phyloP scores from a whole-genome alignment of 1,140 invertebrate genomes.

The Drosophila ficusphila region DNA sequence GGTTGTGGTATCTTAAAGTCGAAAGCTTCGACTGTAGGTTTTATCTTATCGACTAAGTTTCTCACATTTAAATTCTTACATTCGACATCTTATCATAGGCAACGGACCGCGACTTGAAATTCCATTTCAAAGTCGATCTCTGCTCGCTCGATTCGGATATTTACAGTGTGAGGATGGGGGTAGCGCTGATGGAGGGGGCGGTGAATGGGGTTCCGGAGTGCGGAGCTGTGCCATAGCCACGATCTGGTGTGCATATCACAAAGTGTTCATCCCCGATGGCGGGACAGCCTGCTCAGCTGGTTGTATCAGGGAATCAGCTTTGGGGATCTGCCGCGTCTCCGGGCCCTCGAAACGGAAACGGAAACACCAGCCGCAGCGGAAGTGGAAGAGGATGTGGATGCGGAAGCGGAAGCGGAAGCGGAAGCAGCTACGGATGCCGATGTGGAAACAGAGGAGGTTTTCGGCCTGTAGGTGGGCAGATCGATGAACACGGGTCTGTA shows the following conservation, averaged over 20 bases:
- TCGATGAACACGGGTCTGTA: conserved; percentile 77
- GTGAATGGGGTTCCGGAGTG: not conserved
- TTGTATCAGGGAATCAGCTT: conserved; percentile 8
- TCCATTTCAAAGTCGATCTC: conserved; percentile 33
- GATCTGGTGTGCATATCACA: conserved; percentile 62
- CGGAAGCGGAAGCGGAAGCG: not conserved
- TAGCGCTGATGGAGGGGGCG: not conserved
- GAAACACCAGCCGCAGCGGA: no score
- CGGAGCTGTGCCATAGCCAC: conserved; percentile 18
- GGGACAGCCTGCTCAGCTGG: not conserved
- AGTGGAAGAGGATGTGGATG: not conserved
- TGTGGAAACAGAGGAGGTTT: no score
- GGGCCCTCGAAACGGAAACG: conserved; percentile 11
- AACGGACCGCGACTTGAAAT: conserved; percentile 43
- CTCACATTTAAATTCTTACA: conserved; percentile 56
- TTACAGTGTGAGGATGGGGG: conserved; percentile 34
- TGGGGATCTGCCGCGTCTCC: conserved; percentile 44
- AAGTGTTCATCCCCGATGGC: conserved; percentile 54
- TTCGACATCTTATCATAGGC: conserved; percentile 37
- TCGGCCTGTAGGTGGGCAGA: conserved; percentile 76
- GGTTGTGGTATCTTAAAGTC: conserved; percentile 23
- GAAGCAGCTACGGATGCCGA: not conserved
- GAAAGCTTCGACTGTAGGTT: conserved; percentile 22
- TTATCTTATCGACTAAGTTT: conserved; percentile 38
- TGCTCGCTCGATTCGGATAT: conserved; percentile 32